Conservation (phyloP, 2,888 invertebrate species). For the Arge pagana region DNA sequence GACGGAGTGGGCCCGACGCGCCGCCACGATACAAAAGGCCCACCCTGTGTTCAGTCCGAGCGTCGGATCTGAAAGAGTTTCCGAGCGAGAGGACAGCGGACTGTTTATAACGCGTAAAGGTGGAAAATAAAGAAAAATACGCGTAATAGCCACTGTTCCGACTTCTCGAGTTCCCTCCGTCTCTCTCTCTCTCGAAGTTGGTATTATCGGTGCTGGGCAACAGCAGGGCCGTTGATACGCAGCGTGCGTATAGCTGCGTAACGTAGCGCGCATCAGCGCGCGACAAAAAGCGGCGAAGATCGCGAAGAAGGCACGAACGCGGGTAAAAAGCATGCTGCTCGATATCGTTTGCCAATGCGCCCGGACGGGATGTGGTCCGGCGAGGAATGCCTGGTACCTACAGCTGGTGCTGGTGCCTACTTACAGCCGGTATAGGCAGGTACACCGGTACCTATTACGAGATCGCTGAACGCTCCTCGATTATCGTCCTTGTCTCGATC, state of each 20-base stretch:
- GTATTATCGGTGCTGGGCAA: too few relatives aligned
- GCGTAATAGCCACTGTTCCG: neutral
- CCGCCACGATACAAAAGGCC: conserved; percentile 36
- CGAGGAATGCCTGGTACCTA: conserved; percentile 36
- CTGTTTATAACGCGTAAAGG: conserved; percentile 36
- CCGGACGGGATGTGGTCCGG: conserved; percentile 38
- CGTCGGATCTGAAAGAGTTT: neutral
- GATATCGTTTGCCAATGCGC: conserved; percentile 15
- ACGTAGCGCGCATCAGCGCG: conserved; percentile 4
- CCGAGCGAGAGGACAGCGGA: conserved; percentile 16
- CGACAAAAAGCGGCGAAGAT: conserved; percentile 24
- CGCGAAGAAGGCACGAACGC: conserved; percentile 22
- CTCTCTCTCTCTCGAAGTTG: conserved; percentile 25
- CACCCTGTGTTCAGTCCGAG: conserved; percentile 24
- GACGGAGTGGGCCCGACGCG: conserved; percentile 31
- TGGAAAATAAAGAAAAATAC: conserved; percentile 39
- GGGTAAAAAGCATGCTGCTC: conserved; percentile 21
- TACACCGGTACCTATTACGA: too few relatives aligned
- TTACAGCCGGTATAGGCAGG: too few relatives aligned
- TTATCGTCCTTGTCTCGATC: too few relatives aligned
- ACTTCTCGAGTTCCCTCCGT: conserved; percentile 20
- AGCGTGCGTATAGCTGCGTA: conserved; percentile 12
- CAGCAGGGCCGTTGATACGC: neutral
- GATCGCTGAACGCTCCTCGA: too few relatives aligned
- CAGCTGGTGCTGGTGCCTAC: too few relatives aligned